A percentile compares a stretch with the other conserved stretches of the same genome.
phyloP scores from a whole-genome alignment of 2,888 invertebrate genomes.

The Julus scanicus region DNA sequence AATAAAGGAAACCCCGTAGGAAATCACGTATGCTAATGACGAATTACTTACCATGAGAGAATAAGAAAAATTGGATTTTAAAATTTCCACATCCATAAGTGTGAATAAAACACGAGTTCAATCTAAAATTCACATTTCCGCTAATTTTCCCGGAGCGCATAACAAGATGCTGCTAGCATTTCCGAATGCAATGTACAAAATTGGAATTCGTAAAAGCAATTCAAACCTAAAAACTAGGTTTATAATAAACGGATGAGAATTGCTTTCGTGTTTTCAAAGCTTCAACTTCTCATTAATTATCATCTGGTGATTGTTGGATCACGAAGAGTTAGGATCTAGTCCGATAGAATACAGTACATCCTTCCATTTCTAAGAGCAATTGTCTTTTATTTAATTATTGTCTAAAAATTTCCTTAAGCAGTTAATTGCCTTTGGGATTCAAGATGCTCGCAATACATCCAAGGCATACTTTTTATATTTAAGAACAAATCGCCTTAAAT shows the following conservation, averaged over 20 bases:
- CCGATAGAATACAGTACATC: neutral
- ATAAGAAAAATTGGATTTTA: neutral
- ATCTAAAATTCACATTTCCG: neutral
- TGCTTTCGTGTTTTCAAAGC: neutral
- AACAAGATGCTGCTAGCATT: neutral
- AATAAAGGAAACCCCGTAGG: conserved; percentile 14
- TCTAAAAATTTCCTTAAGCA: neutral
- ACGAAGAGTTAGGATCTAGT: neutral
- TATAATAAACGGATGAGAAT: neutral
- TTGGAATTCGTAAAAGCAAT: neutral
- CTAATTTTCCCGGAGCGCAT: conserved; percentile 14
- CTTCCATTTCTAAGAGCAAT: neutral
- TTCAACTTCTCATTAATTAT: conserved; percentile 2
- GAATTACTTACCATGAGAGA: conserved; percentile 42
- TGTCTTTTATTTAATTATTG: neutral
- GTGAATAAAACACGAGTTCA: neutral
- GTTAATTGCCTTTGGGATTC: conserved; percentile 32
- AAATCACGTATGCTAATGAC: conserved; percentile 37
- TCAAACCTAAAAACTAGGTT: neutral
- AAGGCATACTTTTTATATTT: neutral
- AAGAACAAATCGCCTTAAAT: neutral
- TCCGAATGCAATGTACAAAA: neutral
- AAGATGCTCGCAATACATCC: neutral
- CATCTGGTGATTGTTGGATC: neutral
- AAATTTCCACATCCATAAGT: neutral